Base-by-base conservation (phyloP, 2,888 invertebrate genomes). In the Aethes cnicana region DNA sequence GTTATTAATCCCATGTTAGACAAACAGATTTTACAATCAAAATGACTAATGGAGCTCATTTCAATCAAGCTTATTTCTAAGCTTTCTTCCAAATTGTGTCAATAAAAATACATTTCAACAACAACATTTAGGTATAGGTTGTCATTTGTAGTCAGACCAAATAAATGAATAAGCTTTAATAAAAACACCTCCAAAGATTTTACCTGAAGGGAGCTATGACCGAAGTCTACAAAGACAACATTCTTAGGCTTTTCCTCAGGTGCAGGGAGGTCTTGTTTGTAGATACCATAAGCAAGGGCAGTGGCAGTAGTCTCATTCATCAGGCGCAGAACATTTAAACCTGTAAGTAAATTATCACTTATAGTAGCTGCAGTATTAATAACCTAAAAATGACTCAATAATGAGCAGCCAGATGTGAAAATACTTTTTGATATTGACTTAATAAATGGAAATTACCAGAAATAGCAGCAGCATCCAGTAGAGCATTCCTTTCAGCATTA, bases 251-350 rank as follows among this genome's bases (percentile, higher is more conserved):
- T 95, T 54, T 97, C 97, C 65, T 97, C 97, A 2, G 93, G 92
- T 7, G 93, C 92, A 7, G 98, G 98, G 61, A 98, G 91, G 81
- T 99, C 98, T 81, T 98, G 97, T 82, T 99, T 98, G 85, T 99
- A 99, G 77, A 99, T 98, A 54, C 99, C 99, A 81, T 99, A 99
- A 36, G 97, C 95, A 42, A 99, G 89, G 18, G 98, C 98, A 32
- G 98, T 97, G 6, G 99, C 98, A 3, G 99, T 97, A 16, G 98
- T 97, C 89, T 99, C 99, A 84, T 99, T 99, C 92, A 99, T 95
- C 47, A 99, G 90, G 57, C 97, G 94, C 46, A 99, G 90, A 28
- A 98, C 97, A 90, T 99, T 98, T 32, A 99, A 90, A 32, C 95
- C 92, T 92, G 68, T 17, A 72, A 69, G 3, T 35, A 36, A 44